Evolutionary conservation across 1,140 invertebrate species (phyloP).

Genomic region (Chrysomallon squamiferum): DNA sequence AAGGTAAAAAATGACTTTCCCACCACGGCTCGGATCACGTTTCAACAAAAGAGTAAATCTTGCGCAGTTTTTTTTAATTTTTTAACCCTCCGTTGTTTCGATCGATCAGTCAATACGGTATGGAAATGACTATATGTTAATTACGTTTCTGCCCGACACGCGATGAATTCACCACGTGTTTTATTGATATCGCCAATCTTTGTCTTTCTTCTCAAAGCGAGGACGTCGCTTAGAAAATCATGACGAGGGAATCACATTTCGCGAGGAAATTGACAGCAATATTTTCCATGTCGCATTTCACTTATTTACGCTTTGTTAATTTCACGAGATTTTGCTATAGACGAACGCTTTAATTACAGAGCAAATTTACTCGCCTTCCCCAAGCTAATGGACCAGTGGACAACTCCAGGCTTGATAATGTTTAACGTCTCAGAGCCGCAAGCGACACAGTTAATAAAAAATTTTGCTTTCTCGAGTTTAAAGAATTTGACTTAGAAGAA

Average conservation of each 20-base stretch:
- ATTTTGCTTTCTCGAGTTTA: too few species aligned
- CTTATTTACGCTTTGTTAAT: slow-evolving; percentile 8
- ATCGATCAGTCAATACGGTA: neutral
- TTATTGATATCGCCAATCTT: slow-evolving; percentile 5
- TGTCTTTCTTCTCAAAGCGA: neutral
- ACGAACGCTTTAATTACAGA: slow-evolving; percentile 5
- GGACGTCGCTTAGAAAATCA: neutral
- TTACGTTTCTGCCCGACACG: neutral
- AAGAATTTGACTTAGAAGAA: too few species aligned
- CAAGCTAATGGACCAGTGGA: neutral
- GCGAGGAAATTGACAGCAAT: slow-evolving; percentile 5
- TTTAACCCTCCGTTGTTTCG: neutral
- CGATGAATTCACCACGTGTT: slow-evolving; percentile 2
- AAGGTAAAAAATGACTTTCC: neutral
- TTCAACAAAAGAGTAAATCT: slow-evolving; percentile 4
- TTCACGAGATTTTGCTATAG: neutral
- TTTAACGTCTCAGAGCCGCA: too few species aligned
- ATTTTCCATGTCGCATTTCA: slow-evolving; percentile 5
- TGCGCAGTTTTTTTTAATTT: neutral
- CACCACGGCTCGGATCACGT: neutral
- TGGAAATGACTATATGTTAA: slow-evolving; percentile 4
- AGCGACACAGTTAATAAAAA: too few species aligned
- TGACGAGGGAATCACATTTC: slow-evolving; percentile 5
- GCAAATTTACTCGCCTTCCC: slow-evolving; percentile 5
- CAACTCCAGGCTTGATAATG: neutral